Base-by-base conservation (phyloP, 2,888 invertebrate species). In the Sphaeridia pumilis region DNA sequence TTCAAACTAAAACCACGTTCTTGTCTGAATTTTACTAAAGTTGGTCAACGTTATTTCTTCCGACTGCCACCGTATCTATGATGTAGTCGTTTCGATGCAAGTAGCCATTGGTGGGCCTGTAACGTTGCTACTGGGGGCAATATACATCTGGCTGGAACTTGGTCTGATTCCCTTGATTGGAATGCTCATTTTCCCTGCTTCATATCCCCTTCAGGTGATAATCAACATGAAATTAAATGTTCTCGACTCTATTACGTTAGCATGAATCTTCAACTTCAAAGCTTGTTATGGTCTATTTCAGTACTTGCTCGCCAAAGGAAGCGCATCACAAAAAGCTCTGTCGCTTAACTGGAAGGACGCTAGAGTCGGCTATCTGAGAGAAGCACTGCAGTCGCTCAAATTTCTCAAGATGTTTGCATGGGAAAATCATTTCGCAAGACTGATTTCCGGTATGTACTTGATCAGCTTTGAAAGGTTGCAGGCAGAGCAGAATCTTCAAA, bases 331-430 rank as follows among this genome's bases (percentile, higher is more conserved):
- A 35, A 66, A 69, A 27, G 62, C 68, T 22, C 67, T 67, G 55
- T 67, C 69, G 3, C 61, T 71, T 4, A 50, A 52, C n/a, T 63
- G 68, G 5, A 68, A 70, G 17, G 73, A 73, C 61, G 61, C 69
- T 53, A 68, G 76, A 52, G 70, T 79, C 4, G 70, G 73, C 34
- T 68, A 75, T 55, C 75, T 79, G 68, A 74, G 73, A 48, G 80
- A 80, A 65, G 70, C 79, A 14, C 68, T 80, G 14, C 72, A 73
- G 26, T 75, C 72, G 63, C 76, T 80, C 41, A 77, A 77, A 65
- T 68, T 78, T 24, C 76, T 81, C 54, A 81, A 81, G 69, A 75
- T 81, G 73, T 78, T 79, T 67, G 76, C 76, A 1, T 80, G 80
- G 79, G 81, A 80, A 65, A 73, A 75, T 57, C 72, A 75, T 51